A percentile compares a stretch with the other conserved stretches of the same genome.
phyloP scores from a whole-genome alignment of 2,113 vertebrate species.

The Taxidea taxus region DNA sequence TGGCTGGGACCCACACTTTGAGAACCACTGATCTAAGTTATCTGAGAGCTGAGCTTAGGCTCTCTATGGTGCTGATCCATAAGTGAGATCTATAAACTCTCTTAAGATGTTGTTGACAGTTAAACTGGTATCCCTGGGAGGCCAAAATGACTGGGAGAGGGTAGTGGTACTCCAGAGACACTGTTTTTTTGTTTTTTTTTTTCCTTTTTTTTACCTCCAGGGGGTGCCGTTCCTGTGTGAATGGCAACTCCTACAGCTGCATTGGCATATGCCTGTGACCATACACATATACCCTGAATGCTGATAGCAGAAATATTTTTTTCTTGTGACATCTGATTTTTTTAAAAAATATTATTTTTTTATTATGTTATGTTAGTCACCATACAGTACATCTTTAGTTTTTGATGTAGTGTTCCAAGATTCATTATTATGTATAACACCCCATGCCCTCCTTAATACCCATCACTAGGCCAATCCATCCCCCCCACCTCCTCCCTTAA shows the following conservation, averaged over 20 bases:
- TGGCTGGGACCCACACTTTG: background rate
- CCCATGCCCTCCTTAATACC: too few relatives aligned
- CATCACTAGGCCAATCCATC: too few relatives aligned
- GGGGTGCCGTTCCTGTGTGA: background rate
- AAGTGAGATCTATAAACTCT: background rate
- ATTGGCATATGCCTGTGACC: rapidly evolving
- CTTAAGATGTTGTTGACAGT: background rate
- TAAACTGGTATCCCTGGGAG: background rate
- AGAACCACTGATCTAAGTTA: background rate
- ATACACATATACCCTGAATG: background rate
- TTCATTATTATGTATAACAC: too few relatives aligned
- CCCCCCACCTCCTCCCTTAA: too few relatives aligned
- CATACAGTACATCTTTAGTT: too few relatives aligned
- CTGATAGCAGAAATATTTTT: background rate
- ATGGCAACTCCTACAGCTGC: background rate
- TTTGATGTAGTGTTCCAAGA: too few relatives aligned
- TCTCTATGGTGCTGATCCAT: background rate
- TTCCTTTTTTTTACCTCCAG: background rate
- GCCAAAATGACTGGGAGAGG: background rate
- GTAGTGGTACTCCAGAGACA: background rate
- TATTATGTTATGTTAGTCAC: too few relatives aligned
- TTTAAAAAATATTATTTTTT: too few relatives aligned
- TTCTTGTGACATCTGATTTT: background rate
- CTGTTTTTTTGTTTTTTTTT: background rate
- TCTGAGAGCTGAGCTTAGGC: background rate